These are phyloP conservation scores for Tenebrosternarchus preto DNA, from an alignment of 2,113 vertebrate species.

Conservation along the genomic window DNA sequence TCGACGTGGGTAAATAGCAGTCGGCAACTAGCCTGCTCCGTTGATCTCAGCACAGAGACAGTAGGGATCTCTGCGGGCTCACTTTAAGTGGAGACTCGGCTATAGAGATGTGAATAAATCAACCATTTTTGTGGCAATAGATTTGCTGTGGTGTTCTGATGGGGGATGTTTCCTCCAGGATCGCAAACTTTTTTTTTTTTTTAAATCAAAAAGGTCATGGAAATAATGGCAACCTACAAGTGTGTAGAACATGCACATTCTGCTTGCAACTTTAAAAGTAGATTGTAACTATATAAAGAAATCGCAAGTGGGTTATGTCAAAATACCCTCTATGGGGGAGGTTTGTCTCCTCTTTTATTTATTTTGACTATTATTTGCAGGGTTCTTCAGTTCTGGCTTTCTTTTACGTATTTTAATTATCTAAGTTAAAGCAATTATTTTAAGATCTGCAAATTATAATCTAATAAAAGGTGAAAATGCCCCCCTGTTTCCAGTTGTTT, in stretches of 20 bases:
- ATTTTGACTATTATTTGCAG: slow-evolving; percentile 72
- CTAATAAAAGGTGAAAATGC: slow-evolving; percentile 81
- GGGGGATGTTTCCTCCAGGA: slow-evolving; percentile 52
- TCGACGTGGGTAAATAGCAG: neutral
- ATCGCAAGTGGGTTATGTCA: slow-evolving; percentile 68
- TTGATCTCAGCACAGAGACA: neutral
- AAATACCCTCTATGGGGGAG: slow-evolving; percentile 71
- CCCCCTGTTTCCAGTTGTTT: slow-evolving; percentile 42
- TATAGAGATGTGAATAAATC: neutral
- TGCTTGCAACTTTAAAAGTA: slow-evolving; percentile 65
- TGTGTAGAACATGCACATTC: slow-evolving; percentile 75
- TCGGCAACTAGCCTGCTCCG: slow-evolving; percentile 5
- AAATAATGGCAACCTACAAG: slow-evolving; percentile 61
- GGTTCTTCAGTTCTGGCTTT: slow-evolving; percentile 81
- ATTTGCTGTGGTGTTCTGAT: slow-evolving; percentile 49
- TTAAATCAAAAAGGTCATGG: slow-evolving; percentile 63
- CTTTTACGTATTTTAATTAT: slow-evolving; percentile 84
- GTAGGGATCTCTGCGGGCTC: neutral
- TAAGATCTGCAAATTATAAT: slow-evolving; percentile 81
- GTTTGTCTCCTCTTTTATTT: slow-evolving; percentile 72
- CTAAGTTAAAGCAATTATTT: slow-evolving; percentile 84
- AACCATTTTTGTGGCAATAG: slow-evolving; percentile 23
- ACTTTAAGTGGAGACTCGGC: no score
- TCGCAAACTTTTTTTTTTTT: slow-evolving; percentile 51
- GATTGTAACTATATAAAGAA: slow-evolving; percentile 65